Conservation (phyloP, 2,888 invertebrate genomes). For the Caenorhabditis japonica region DNA sequence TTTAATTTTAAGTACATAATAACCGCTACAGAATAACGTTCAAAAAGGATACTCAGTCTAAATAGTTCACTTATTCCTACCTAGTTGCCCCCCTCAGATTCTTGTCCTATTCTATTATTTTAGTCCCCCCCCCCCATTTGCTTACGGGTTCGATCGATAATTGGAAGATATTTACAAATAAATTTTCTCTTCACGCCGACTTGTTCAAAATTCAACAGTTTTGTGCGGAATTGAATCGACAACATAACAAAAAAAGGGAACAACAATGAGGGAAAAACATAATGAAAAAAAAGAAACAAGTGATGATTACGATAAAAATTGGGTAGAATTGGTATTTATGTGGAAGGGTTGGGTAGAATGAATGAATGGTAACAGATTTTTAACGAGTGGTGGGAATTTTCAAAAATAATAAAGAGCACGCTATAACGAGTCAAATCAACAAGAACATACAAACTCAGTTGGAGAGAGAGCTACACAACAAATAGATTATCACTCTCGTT, state of each 20-base stretch:
- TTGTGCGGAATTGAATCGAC: too few species aligned
- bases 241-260: constrained; percentile 43
- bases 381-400: constrained; percentile 17
- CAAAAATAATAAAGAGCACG: constrained; percentile 14
- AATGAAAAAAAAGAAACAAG: constrained; percentile 24
- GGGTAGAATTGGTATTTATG: not conserved
- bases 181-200: not conserved
- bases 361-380: constrained; percentile 15
- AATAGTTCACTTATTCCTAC: too few species aligned
- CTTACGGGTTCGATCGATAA: constrained; percentile 33
- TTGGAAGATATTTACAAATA: constrained; percentile 1
- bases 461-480: constrained; percentile 32
- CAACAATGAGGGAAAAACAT: constrained; percentile 19
- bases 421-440: constrained; percentile 56
- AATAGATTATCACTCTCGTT: constrained; percentile 53
- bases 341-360: constrained; percentile 14
- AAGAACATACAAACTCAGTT: constrained; percentile 42
- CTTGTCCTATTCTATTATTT: too few species aligned
- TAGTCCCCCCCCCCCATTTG: too few species aligned
- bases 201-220: too few species aligned
- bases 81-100: too few species aligned
- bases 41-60: constrained; percentile 44
- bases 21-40: constrained; percentile 29
- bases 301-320: constrained; percentile 38
- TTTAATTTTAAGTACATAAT: constrained; percentile 13